Percentiles rank a stretch among this genome's conserved stretches.
Conservation (phyloP, 2,113 vertebrate species). For the Electrona antarctica region DNA sequence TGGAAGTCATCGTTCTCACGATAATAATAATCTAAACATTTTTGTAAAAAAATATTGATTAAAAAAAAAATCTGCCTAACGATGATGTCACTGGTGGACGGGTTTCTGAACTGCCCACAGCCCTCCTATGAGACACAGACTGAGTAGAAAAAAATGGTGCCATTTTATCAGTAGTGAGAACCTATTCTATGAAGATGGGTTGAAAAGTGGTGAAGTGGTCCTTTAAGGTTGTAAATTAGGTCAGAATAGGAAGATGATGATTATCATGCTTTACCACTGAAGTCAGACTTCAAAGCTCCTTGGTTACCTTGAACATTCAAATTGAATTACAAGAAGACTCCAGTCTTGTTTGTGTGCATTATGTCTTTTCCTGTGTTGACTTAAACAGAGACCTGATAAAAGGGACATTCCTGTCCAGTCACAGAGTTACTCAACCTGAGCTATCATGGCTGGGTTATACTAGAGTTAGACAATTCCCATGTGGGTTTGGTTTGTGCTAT, state of each 20-base stretch:
- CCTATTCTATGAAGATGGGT: too few relatives aligned
- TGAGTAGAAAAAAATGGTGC: too few relatives aligned
- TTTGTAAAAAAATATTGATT: too few relatives aligned
- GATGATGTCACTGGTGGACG: too few relatives aligned
- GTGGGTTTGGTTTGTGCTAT: slow-evolving; percentile 22
- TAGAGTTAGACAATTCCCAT: slow-evolving; percentile 11
- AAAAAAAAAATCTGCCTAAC: too few relatives aligned
- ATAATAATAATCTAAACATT: too few relatives aligned
- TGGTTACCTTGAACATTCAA: background rate
- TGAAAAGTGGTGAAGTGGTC: too few relatives aligned
- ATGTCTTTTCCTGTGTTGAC: slow-evolving; percentile 39
- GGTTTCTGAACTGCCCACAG: too few relatives aligned
- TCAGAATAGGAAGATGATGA: background rate
- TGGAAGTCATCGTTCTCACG: too few relatives aligned
- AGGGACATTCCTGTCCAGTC: slow-evolving; percentile 76
- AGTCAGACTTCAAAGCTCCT: background rate
- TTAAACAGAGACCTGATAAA: slow-evolving; percentile 44
- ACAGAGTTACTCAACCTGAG: slow-evolving; percentile 73
- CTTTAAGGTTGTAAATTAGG: background rate
- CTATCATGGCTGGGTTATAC: slow-evolving; percentile 33
- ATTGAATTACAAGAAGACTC: slow-evolving; percentile 1
- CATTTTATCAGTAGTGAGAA: too few relatives aligned
- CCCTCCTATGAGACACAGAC: too few relatives aligned
- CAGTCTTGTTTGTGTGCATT: slow-evolving; percentile 22
- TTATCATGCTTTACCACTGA: background rate